A percentile compares a stretch with the other conserved stretches of the same genome.
Conservation (phyloP, 2,113 vertebrate genomes). For the human (Homo sapiens) region GRCh38 chr17:72462501-72463000, state of each 20-base stretch:
- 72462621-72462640: background rate
- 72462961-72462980: too few relatives aligned
- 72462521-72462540: conserved; percentile 35
- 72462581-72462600: background rate
- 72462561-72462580: background rate
- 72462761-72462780: rapidly evolving
- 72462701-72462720: background rate
- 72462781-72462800: rapidly evolving
- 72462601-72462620: background rate
- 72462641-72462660: background rate
- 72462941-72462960: too few relatives aligned
- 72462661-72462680: background rate
- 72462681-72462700: background rate
- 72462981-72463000: too few relatives aligned
- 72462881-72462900: background rate
- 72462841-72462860: background rate
- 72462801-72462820: rapidly evolving
- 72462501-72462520: conserved; percentile 16
- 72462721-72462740: background rate
- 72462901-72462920: too few relatives aligned
- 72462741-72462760: background rate
- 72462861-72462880: background rate
- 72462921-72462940: too few relatives aligned
- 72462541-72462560: background rate
- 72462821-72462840: rapidly evolving